Base-by-base conservation (phyloP, 2,888 invertebrate genomes). In the Herminia tarsipennalis region DNA sequence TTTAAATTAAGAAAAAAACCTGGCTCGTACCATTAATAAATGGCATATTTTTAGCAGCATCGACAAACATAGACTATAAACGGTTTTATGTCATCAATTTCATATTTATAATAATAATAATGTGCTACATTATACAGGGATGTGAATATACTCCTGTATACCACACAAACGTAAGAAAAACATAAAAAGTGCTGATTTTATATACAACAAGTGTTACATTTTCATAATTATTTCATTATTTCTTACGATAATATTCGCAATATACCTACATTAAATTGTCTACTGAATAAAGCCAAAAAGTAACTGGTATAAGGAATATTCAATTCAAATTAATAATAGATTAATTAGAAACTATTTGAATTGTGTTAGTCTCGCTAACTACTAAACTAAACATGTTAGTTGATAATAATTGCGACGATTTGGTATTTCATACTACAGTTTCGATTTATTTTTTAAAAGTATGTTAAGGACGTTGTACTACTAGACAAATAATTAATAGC, bases 221-320 rank as follows among this genome's bases (percentile, higher is more conserved):
- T n/a, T n/a, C n/a, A n/a, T n/a, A n/a, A n/a, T n/a, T n/a, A n/a
- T n/a, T n/a, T n/a, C n/a, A n/a, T n/a, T n/a, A n/a, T n/a, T n/a
- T n/a, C n/a, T n/a, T n/a, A n/a, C n/a, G n/a, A n/a, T n/a, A n/a
- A n/a, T n/a, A n/a, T n/a, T n/a, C n/a, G n/a, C n/a, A n/a, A n/a
- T 10, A 18, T 1, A 28, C 14, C 3, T 28, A 8, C 8, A 34
- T 12, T 21, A 13, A 10, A 5, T 27, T 25, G 4, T 3, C 17
- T 10, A 17, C 21, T 14, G 5, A 21, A 32, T 42, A 34, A 43
- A 58, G 37, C 34, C 37, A 32, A 43, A 33, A 18, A 46, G 36
- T 41, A n/a, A 41, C 40, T 50, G 35, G 49, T 29, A 14, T 42
- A 12, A 20, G 0, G 14, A 1, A 14, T 38, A 14, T 18, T 30